These are phyloP conservation scores for Conistra vaccinii DNA, from an alignment of 2,888 invertebrate species.

Conservation along the genomic window DNA sequence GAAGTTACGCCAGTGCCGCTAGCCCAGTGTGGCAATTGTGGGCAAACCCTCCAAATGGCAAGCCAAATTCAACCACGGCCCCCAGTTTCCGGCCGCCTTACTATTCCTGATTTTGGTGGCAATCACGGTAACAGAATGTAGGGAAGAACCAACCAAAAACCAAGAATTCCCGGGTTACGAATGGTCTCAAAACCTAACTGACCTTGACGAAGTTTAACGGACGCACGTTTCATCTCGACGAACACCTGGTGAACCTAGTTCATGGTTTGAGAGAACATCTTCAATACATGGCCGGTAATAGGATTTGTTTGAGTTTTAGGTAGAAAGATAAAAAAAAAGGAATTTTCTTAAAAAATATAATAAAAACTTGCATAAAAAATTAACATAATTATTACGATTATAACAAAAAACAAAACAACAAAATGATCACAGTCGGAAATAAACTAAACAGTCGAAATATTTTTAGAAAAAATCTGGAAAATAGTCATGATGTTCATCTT, in stretches of 20 bases:
- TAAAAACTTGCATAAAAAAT: conserved; percentile 25
- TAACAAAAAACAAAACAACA: conserved; percentile 29
- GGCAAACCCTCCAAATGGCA: too few relatives aligned
- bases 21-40: too few relatives aligned
- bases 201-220: too few relatives aligned
- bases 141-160: too few relatives aligned
- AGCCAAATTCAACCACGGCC: too few relatives aligned
- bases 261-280: not conserved
- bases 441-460: not conserved
- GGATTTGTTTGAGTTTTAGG: not conserved
- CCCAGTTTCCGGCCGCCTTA: not conserved
- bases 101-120: not conserved
- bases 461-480: conserved; percentile 37
- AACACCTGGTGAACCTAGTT: not conserved
- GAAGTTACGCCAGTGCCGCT: too few relatives aligned
- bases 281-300: not conserved
- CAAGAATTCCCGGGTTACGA: not conserved
- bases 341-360: not conserved
- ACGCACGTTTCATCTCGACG: not conserved
- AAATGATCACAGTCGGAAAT: not conserved
- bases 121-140: not conserved
- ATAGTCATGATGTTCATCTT: conserved; percentile 17
- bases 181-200: not conserved
- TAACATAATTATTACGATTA: not conserved
- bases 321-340: accelerated